Percentiles rank a stretch among this genome's conserved stretches.
These are phyloP conservation scores for Cantharis nigra DNA, from an alignment of 2,888 invertebrate species.

Conservation along the genomic window DNA sequence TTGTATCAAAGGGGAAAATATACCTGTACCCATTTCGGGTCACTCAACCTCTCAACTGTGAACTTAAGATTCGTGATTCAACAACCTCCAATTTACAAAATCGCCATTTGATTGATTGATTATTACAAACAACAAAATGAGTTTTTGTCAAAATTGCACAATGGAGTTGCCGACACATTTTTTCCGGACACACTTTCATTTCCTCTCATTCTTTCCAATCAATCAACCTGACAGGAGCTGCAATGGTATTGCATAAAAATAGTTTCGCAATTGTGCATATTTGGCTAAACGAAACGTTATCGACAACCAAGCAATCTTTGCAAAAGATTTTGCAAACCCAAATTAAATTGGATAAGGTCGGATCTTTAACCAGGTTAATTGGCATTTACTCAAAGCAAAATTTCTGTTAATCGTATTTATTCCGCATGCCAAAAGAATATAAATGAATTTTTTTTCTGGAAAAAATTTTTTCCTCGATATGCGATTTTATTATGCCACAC, in stretches of 20 bases:
- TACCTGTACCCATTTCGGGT: background rate
- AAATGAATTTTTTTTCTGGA: background rate
- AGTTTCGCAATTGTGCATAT: background rate
- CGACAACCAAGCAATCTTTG: background rate
- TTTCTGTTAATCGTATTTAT: background rate
- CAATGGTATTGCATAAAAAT: background rate
- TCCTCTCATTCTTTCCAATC: background rate
- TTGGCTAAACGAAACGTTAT: too few relatives aligned
- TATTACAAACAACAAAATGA: background rate
- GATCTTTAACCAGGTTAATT: background rate
- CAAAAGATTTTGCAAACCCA: background rate
- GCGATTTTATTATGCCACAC: conserved; percentile 23
- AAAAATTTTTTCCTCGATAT: background rate
- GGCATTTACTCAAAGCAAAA: background rate
- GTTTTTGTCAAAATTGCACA: background rate
- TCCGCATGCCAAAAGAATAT: background rate
- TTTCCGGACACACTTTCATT: background rate
- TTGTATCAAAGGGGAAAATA: background rate
- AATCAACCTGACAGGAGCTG: background rate
- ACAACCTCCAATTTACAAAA: background rate
- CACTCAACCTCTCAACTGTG: background rate
- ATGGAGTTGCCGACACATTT: background rate
- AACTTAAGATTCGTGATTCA: background rate
- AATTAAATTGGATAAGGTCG: background rate
- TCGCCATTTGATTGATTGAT: background rate